Evolutionary conservation across 2,888 invertebrate genomes (phyloP).

Genomic region (Pandemis corylana): DNA sequence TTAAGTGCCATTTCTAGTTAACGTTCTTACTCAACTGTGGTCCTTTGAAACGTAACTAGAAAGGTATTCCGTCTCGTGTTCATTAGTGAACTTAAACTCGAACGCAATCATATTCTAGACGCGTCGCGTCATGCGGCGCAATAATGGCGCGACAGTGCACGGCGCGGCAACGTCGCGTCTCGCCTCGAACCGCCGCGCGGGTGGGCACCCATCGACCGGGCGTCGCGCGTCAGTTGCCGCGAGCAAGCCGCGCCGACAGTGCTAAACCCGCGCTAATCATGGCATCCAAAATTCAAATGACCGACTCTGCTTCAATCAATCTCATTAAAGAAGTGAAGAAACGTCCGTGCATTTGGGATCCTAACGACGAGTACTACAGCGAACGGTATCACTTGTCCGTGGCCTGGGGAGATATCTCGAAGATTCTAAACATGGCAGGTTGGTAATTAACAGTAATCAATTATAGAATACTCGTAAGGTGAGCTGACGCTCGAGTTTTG

Average conservation of each 20-base stretch:
- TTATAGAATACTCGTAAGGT: background rate
- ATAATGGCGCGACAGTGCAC: slow-evolving; percentile 37
- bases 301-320: slow-evolving; percentile 43
- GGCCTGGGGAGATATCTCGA: slow-evolving; percentile 60
- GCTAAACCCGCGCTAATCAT: slow-evolving; percentile 38
- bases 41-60: background rate
- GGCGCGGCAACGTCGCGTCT: slow-evolving; percentile 53
- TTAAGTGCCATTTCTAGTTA: background rate
- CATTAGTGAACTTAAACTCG: background rate
- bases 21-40: background rate
- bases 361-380: slow-evolving; percentile 53
- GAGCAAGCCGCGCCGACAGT: slow-evolving; percentile 30
- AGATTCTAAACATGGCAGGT: slow-evolving; percentile 56
- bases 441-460: slow-evolving; percentile 33
- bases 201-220: slow-evolving; percentile 46
- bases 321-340: slow-evolving; percentile 58
- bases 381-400: slow-evolving; percentile 51
- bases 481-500: background rate
- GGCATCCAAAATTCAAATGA: slow-evolving; percentile 42
- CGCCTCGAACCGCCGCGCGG: slow-evolving; percentile 41
- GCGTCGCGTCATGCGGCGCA: slow-evolving; percentile 10
- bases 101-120: background rate
- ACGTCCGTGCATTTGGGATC: slow-evolving; percentile 60
- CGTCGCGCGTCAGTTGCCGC: slow-evolving; percentile 43
- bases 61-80: background rate